phyloP scores from a whole-genome alignment of 1,140 invertebrate genomes.

The Arion vulgaris region DNA sequence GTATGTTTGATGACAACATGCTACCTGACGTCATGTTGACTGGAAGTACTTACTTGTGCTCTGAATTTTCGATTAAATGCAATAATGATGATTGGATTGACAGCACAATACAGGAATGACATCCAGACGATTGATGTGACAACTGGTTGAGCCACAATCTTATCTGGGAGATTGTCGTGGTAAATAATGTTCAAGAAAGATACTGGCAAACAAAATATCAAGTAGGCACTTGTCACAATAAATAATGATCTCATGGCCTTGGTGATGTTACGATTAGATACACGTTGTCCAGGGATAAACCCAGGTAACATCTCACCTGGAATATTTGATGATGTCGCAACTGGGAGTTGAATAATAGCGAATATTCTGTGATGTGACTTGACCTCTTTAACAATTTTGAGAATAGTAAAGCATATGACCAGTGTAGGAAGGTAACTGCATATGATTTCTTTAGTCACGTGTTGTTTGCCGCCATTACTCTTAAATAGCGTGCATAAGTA shows the following conservation, averaged over 20 bases:
- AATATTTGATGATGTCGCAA: not conserved
- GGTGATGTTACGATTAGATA: conserved; percentile 34
- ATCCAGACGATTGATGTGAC: conserved; percentile 43
- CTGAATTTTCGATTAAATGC: conserved; percentile 46
- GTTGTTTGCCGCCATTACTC: not conserved
- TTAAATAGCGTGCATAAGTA: conserved; percentile 21
- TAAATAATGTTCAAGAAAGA: conserved; percentile 32
- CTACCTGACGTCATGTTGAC: no score
- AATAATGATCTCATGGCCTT: conserved; percentile 47
- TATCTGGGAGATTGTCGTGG: not conserved
- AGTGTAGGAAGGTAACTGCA: conserved; percentile 39
- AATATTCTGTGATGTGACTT: conserved; percentile 47
- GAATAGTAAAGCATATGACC: conserved; percentile 31
- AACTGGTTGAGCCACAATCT: not conserved
- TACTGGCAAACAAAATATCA: conserved; percentile 37
- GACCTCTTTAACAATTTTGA: conserved; percentile 40
- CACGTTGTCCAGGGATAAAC: not conserved
- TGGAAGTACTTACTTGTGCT: conserved; percentile 3
- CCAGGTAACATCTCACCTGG: conserved; percentile 9
- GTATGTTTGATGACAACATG: no score
- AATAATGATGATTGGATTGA: conserved; percentile 49
- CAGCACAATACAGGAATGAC: conserved; percentile 44
- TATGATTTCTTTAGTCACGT: conserved; percentile 40
- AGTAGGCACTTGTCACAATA: conserved; percentile 36
- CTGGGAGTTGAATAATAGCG: conserved; percentile 36